Evolutionary conservation across 2,888 invertebrate genomes (phyloP).

Genomic region (Phengaris alcon): DNA sequence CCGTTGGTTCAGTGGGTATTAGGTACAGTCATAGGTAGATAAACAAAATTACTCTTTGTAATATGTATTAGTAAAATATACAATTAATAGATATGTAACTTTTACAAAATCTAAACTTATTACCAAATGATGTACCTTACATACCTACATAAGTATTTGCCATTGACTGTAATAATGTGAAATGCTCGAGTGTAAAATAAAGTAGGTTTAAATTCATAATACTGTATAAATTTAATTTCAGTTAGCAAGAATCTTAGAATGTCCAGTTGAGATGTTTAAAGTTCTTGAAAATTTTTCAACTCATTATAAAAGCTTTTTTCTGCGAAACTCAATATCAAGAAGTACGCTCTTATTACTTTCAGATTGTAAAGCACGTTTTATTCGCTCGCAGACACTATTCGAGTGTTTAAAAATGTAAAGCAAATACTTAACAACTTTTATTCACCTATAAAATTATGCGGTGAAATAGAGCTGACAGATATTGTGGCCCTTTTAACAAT

Average conservation of each 20-base stretch:
- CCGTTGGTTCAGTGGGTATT: too few relatives aligned
- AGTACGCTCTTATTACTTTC: constrained; percentile 22
- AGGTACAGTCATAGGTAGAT: too few relatives aligned
- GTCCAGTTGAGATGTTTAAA: constrained; percentile 15
- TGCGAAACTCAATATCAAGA: constrained; percentile 21
- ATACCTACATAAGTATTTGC: not conserved
- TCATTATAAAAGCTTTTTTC: constrained; percentile 20
- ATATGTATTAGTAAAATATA: too few relatives aligned
- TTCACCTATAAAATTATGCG: not conserved
- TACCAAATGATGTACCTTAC: too few relatives aligned
- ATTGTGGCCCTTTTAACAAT: too few relatives aligned
- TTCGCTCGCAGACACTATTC: constrained; percentile 25
- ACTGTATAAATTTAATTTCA: constrained; percentile 4
- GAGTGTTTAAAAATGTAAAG: constrained; percentile 20
- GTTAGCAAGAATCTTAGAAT: constrained; percentile 1
- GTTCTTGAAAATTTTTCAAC: constrained; percentile 18
- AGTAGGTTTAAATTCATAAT: not conserved
- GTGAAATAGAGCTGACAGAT: not conserved
- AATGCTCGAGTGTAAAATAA: too few relatives aligned
- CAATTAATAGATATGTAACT: too few relatives aligned
- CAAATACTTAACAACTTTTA: constrained; percentile 6
- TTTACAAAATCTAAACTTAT: too few relatives aligned
- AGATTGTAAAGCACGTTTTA: constrained; percentile 21
- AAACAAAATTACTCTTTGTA: too few relatives aligned
- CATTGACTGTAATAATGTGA: too few relatives aligned